Evolutionary conservation across 1,140 invertebrate genomes (phyloP).

Genomic region (Drosophila eugracilis): DNA sequence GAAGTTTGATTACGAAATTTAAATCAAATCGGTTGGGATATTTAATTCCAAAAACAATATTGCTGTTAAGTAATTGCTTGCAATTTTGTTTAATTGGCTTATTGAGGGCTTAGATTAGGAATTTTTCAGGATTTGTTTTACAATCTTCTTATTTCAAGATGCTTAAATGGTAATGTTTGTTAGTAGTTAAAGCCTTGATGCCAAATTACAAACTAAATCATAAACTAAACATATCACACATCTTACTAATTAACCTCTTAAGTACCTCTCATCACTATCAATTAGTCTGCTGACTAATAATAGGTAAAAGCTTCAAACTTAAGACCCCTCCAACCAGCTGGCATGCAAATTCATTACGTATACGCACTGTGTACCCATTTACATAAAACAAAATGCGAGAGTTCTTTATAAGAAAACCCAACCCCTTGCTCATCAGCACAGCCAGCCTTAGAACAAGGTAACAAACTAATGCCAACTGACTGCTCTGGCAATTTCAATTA

Average conservation of each 20-base stretch:
- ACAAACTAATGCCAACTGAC: slow-evolving; percentile 50
- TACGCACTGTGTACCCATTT: slow-evolving; percentile 31
- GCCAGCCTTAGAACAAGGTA: slow-evolving; percentile 1
- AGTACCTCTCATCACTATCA: no score
- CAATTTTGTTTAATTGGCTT: not conserved
- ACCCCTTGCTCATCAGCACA: slow-evolving; percentile 1
- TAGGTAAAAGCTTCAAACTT: slow-evolving; percentile 1
- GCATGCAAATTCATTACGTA: slow-evolving; percentile 11
- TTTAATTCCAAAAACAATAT: slow-evolving; percentile 4
- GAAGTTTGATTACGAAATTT: not conserved
- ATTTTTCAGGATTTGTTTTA: no score
- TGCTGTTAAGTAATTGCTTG: not conserved
- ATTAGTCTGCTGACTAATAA: no score
- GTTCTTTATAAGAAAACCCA: slow-evolving; percentile 4
- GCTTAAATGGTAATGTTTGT: no score
- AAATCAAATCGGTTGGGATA: slow-evolving; percentile 1
- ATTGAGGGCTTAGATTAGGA: no score
- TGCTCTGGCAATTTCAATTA: slow-evolving; percentile 58
- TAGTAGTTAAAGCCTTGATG: no score
- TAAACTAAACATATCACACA: no score
- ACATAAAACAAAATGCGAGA: slow-evolving; percentile 1
- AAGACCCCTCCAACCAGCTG: not conserved
- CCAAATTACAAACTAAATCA: no score
- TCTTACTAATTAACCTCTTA: no score
- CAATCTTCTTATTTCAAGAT: no score